phyloP scores from a whole-genome alignment of 2,113 vertebrate species.

The Sinocyclocheilus grahami region DNA sequence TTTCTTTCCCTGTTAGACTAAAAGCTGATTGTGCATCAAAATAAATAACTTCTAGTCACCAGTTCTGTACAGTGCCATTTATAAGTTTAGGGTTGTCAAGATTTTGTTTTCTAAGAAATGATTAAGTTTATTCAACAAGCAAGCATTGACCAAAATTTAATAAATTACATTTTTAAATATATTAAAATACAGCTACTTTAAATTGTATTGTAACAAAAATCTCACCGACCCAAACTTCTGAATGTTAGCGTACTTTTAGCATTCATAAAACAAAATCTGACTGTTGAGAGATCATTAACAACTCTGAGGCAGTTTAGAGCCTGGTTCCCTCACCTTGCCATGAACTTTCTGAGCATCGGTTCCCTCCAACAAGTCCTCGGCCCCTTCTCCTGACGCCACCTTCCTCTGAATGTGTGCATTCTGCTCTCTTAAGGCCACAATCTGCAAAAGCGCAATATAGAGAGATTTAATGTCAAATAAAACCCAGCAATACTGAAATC shows the following conservation, averaged over 20 bases:
- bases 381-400: slow-evolving; percentile 89
- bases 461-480: background rate
- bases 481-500: background rate
- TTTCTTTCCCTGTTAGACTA: background rate
- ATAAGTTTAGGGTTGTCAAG: background rate
- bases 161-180: no score
- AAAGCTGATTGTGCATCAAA: background rate
- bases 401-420: slow-evolving; percentile 98
- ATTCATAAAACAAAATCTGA: background rate
- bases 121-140: background rate
- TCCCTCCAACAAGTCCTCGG: slow-evolving; percentile 87
- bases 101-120: background rate
- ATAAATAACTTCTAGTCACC: background rate
- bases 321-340: slow-evolving; percentile 82
- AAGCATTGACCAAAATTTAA: background rate
- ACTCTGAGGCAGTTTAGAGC: background rate
- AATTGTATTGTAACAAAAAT: no score
- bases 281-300: background rate
- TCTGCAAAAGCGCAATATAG: slow-evolving; percentile 72
- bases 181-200: no score
- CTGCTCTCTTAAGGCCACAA: slow-evolving; percentile 95
- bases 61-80: background rate
- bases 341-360: slow-evolving; percentile 90
- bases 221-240: background rate
- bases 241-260: background rate